These are phyloP conservation scores for Puntigrus tetrazona DNA, from an alignment of 2,113 vertebrate genomes.

Conservation along the genomic window DNA sequence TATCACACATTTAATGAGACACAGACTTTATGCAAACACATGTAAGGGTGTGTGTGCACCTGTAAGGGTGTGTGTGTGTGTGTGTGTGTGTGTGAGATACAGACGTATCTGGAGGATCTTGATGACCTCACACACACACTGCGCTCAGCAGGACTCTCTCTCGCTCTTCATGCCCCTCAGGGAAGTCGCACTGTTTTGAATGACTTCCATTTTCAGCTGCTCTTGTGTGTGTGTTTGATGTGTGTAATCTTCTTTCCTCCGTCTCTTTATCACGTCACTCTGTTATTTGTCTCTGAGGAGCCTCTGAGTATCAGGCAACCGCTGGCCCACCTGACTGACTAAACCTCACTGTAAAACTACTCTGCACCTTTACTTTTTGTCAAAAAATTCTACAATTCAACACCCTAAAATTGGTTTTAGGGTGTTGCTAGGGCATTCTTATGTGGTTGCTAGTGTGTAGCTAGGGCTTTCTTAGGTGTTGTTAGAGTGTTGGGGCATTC, in stretches of 20 bases:
- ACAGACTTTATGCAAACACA: not conserved
- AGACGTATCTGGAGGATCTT: not conserved
- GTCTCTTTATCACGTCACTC: slow-evolving; percentile 14
- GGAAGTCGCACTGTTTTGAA: slow-evolving; percentile 29
- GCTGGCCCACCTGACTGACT: not conserved
- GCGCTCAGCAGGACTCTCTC: slow-evolving; percentile 1
- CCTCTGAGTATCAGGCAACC: not conserved
- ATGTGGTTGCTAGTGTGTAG: not conserved
- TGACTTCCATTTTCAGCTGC: slow-evolving; percentile 50
- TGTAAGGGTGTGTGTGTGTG: not conserved
- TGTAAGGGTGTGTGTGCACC: not conserved
- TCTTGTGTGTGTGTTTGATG: slow-evolving; percentile 42
- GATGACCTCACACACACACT: not conserved
- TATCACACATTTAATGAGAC: not conserved
- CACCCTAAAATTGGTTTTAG: too few species aligned
- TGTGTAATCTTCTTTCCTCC: slow-evolving; percentile 35
- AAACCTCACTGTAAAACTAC: not conserved
- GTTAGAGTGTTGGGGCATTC: not conserved
- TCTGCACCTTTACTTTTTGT: not conserved
- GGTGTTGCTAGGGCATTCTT: not conserved
- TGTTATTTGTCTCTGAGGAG: slow-evolving; percentile 20
- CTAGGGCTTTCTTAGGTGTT: not conserved
- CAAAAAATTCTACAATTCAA: not conserved
- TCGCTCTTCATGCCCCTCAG: slow-evolving; percentile 41
- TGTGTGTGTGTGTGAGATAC: not conserved